Evolutionary conservation across 2,797 vertebrate genomes (phyloP), one percentile per base, ranked within the genome.

Genomic region (Alosa sapidissima): DNA sequence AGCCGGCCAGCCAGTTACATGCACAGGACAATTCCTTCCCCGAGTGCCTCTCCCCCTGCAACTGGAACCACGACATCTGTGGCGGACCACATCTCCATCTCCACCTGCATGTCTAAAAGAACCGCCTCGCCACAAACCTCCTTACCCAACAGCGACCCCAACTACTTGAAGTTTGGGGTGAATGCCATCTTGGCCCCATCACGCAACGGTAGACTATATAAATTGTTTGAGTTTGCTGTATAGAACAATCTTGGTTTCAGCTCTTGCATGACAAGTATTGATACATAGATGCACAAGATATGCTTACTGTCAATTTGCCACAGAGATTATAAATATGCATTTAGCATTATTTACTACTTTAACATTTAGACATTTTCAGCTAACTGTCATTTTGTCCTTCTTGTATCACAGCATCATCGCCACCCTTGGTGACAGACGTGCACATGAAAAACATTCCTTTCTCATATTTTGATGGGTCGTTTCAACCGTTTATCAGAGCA

Each of bases 111-210:
- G 47, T 90, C 89, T 60, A 90, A 93, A 72, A 92, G 92, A 83
- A 92, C 92, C 58, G 89, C 94, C 68, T 95, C 96, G 55, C 89
- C 91, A 0, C 94, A 93, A 89, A 92, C 91, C 52, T 87, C 86
- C 1, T 21, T 87, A 81, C 51, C 84, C 24, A 85, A 87, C 89
- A 62, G 81, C 87, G 96, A 97, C 52, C 91, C 97, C 36, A 95
- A 93, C 33, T 97, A 95, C 91, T 95, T 99, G 2, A 99, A 99
- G 93, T 99, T 99, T 84, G 98, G 98, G 49, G 98, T 99, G 88
- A 97, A 97, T 54, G 97, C 98, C 88, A 99, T 99, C 62, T 96
- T 99, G 78, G 96, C 97, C 2, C 97, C 97, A 1, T 89, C 96
- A 49, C 95, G 96, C 84, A 92, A 93, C 81, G 96, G 98, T 98